Percentiles rank a stretch among this genome's conserved stretches.
phyloP scores from a whole-genome alignment of 2,797 vertebrate genomes.

The Bryconaethiops microstoma region DNA sequence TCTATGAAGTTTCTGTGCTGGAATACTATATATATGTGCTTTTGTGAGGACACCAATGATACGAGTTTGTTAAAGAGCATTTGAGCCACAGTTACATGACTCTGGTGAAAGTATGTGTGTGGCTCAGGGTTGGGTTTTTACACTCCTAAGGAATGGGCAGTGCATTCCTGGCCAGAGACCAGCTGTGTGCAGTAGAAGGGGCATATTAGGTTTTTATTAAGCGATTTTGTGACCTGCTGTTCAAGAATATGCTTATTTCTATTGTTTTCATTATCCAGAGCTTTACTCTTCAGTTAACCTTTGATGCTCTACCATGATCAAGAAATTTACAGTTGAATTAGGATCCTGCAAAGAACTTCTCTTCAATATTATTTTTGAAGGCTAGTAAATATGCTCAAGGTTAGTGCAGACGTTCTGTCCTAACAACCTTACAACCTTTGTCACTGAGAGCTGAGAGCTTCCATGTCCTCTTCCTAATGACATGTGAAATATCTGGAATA shows the following conservation, averaged over 20 bases:
- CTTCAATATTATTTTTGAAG: neutral
- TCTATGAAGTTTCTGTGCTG: no score
- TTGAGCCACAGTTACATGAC: neutral
- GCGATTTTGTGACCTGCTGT: neutral
- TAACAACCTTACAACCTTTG: no score
- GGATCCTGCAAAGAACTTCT: neutral
- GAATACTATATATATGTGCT: no score
- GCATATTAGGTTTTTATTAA: neutral
- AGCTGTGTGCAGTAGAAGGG: neutral
- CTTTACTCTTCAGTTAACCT: neutral
- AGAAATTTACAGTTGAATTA: neutral
- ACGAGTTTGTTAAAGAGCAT: neutral
- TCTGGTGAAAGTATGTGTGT: no score
- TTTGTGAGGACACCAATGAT: no score
- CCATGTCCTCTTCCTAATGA: slow-evolving; percentile 43
- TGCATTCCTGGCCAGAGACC: neutral
- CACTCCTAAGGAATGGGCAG: neutral
- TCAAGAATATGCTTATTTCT: neutral
- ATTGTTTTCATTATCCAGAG: neutral
- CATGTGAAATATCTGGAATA: slow-evolving; percentile 66
- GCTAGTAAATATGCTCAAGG: no score
- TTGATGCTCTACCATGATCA: neutral
- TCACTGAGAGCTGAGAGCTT: neutral
- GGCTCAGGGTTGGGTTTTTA: neutral
- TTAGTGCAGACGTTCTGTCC: no score